Evolutionary conservation across 2,888 invertebrate species (phyloP).

Genomic region (Pseudococcus viburni): DNA sequence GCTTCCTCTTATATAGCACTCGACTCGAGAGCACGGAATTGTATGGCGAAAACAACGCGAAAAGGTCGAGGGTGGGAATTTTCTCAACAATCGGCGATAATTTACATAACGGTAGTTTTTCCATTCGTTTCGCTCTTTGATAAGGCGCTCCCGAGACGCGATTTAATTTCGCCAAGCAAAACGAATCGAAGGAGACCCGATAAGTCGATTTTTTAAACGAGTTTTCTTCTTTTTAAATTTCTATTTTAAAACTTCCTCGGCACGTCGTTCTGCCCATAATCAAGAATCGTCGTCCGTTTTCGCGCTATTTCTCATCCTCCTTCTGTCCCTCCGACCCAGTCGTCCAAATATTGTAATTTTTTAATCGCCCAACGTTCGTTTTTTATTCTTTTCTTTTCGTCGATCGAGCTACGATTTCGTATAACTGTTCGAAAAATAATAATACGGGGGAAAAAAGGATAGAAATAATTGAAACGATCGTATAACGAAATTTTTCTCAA

Average conservation of each 20-base stretch:
- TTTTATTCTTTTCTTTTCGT: neutral
- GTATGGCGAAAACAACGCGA: neutral
- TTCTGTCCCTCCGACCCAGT: neutral
- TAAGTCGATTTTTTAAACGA: conserved; percentile 16
- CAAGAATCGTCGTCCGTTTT: too few relatives aligned
- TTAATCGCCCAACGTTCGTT: neutral
- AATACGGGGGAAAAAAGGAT: neutral
- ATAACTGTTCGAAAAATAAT: neutral
- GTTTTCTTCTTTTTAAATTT: neutral
- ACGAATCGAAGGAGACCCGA: neutral
- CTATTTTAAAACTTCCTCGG: neutral
- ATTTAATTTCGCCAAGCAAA: neutral
- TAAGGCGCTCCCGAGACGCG: neutral
- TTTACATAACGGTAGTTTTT: neutral
- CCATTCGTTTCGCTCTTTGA: neutral
- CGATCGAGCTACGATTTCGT: neutral
- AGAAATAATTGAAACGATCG: conserved; percentile 4
- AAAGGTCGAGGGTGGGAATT: neutral
- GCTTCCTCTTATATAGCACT: neutral
- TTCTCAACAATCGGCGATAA: neutral
- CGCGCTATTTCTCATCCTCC: too few relatives aligned
- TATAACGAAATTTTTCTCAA: neutral
- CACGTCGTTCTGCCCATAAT: neutral
- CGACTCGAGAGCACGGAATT: neutral
- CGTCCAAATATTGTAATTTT: neutral